Evolutionary conservation across 2,888 invertebrate genomes (phyloP).

Genomic region (Epistrophe eligans): DNA sequence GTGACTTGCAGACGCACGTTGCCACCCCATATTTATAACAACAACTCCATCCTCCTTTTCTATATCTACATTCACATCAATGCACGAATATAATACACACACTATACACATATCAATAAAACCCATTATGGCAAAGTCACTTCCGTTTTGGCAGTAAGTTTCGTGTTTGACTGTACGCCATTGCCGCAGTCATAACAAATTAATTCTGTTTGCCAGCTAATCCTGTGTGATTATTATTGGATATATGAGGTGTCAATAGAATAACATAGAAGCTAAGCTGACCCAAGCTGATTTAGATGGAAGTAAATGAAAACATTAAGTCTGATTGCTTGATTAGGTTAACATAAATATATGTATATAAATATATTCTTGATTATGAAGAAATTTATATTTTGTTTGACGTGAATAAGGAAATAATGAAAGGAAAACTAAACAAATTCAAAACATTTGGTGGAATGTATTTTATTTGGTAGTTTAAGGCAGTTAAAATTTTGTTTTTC

Average conservation of each 20-base stretch:
- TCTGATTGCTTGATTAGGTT: conserved; percentile 13
- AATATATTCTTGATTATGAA: not conserved
- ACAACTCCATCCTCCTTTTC: not conserved
- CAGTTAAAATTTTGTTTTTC: too few relatives aligned
- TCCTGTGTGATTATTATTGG: conserved; percentile 53
- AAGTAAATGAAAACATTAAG: conserved; percentile 45
- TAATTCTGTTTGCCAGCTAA: conserved; percentile 57
- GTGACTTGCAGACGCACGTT: conserved; percentile 47
- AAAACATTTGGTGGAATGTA: too few relatives aligned
- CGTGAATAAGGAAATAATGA: too few relatives aligned
- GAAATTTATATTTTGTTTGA: not conserved
- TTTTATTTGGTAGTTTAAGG: too few relatives aligned
- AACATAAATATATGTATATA: too few relatives aligned
- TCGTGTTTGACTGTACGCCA: conserved; percentile 48
- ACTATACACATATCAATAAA: conserved; percentile 4
- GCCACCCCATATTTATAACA: not conserved
- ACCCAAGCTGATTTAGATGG: conserved; percentile 2
- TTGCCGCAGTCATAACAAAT: conserved; percentile 64
- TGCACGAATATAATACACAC: not conserved
- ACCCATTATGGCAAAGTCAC: conserved; percentile 32
- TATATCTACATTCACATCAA: not conserved
- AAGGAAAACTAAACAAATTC: too few relatives aligned
- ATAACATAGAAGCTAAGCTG: conserved; percentile 32
- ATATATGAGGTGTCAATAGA: conserved; percentile 62
- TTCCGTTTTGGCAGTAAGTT: conserved; percentile 30